These are phyloP conservation scores for Gracilinanus agilis DNA, from an alignment of 2,113 vertebrate species.

Conservation along the genomic window DNA sequence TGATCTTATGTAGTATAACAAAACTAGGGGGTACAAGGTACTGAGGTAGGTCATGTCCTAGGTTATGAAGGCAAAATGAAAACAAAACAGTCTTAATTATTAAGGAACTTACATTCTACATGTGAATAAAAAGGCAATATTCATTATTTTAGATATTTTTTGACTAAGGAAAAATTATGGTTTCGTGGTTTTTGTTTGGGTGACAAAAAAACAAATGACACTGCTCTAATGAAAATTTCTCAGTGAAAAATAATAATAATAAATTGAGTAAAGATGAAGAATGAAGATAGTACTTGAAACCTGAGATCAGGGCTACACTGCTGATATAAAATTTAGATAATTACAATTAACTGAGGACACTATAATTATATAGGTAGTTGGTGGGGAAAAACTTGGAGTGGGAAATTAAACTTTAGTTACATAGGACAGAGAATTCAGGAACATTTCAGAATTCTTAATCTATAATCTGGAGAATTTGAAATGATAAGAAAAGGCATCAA, in stretches of 20 bases:
- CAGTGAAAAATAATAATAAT: too few species aligned
- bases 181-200: neutral
- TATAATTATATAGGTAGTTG: neutral
- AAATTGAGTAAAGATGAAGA: conserved; percentile 22
- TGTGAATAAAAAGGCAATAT: conserved; percentile 16
- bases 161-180: conserved; percentile 20
- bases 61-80: neutral
- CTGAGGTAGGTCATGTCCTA: neutral
- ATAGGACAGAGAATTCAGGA: neutral
- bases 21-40: neutral
- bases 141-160: conserved; percentile 30
- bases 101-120: neutral
- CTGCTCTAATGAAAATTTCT: too few species aligned
- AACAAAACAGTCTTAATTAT: neutral
- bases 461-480: conserved; percentile 53
- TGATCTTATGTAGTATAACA: neutral
- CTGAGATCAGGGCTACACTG: neutral
- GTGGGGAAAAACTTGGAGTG: conserved; percentile 6
- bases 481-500: conserved; percentile 37
- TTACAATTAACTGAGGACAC: conserved; percentile 31
- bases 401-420: neutral
- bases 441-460: neutral
- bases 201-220: neutral
- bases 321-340: conserved; percentile 35
- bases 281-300: neutral